Evolutionary conservation across 2,797 vertebrate species (phyloP), one percentile per base, ranked within the genome.

Genomic region (Rhynchotus rufescens): DNA sequence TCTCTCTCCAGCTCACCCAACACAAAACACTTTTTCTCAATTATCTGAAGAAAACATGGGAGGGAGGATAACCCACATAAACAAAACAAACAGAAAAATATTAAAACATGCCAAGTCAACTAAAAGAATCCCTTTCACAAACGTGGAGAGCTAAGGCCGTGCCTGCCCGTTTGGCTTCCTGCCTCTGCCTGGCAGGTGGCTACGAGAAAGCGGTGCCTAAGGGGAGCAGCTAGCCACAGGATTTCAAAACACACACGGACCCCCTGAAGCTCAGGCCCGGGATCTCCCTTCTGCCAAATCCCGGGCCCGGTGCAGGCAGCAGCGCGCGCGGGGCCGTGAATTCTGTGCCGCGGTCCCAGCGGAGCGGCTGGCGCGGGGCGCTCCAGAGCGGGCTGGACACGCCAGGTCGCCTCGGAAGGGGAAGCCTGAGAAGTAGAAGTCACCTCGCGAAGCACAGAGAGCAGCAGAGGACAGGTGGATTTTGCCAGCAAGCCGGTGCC

Each of bases 221-320:
- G 26, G 14, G 71, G 56, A 0, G 0, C 1, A 5, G 71, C 15
- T 6, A 15, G 4, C 7, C 0, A 5, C 4, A 9, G 26, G 19
- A 9, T 76, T 88, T 69, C 78, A 76, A 62, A 44, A 72, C 0
- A 17, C 1, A 4, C 32, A 30, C 5, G 2, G 28, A 49, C 6
- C n/a, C 60, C 60, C 17, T 8, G 22, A 23, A 23, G 30, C 38
- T n/a, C 14, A 16, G 14, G 30, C 38, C 47, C 49, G 25, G 47
- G 42, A 42, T 23, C 25, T 65, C 10, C 49, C 9, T 68, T 68
- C n/a, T 51, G 25, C 47, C 51, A 68, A 19, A 51, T 28, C 9
- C 52, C 6, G 15, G 52, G 9, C 26, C 28, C 8, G 15, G 26
- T 30, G 52, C 15, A 11, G 52, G 49, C 26, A 52, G 49, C 28